These are phyloP conservation scores for Etheostoma spectabile DNA, from an alignment of 2,113 vertebrate species.

Conservation along the genomic window DNA sequence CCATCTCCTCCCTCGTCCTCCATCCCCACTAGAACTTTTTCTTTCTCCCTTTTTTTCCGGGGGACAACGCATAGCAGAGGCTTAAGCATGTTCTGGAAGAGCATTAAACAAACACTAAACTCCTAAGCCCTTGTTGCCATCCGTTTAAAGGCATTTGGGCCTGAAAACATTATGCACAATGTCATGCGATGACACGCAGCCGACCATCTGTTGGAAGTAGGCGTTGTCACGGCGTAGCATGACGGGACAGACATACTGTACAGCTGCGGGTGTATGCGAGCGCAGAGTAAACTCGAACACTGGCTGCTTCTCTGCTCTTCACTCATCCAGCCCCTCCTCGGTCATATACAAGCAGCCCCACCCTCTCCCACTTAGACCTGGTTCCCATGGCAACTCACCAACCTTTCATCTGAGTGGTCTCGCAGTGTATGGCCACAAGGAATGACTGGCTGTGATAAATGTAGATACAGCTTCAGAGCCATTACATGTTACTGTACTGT, in stretches of 20 bases:
- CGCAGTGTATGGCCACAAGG: conserved; percentile 51
- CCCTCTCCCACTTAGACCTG: conserved; percentile 50
- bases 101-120: conserved; percentile 36
- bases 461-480: conserved; percentile 52
- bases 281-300: neutral
- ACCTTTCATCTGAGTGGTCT: conserved; percentile 61
- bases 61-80: conserved; percentile 1
- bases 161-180: conserved; percentile 20
- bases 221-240: conserved; percentile 32
- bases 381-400: conserved; percentile 75
- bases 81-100: conserved; percentile 33
- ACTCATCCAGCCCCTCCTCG: conserved; percentile 32
- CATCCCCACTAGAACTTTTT: neutral
- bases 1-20: neutral
- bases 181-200: conserved; percentile 53
- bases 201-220: conserved; percentile 55
- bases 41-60: neutral
- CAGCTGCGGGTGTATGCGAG: conserved; percentile 21
- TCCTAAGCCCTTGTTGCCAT: conserved; percentile 30
- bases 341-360: conserved; percentile 25
- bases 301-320: conserved; percentile 20
- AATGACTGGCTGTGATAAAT: conserved; percentile 66
- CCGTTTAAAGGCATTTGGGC: conserved; percentile 37
- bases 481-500: conserved; percentile 59
- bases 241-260: conserved; percentile 26